Conservation (phyloP, 1,140 invertebrate species). For the Brachionus sp. region DNA sequence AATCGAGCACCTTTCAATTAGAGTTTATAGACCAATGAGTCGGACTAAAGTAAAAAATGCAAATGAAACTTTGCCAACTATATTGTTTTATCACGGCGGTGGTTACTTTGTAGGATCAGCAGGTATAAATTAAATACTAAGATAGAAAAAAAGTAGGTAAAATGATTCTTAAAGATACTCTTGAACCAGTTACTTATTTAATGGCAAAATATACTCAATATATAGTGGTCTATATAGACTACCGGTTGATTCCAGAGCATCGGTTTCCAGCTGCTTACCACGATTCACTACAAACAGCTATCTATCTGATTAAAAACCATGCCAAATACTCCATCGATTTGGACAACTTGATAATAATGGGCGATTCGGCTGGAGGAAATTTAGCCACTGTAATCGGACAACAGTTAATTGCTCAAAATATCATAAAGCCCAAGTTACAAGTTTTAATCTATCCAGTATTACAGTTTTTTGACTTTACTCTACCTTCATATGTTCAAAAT, state of each 20-base stretch:
- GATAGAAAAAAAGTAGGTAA: not conserved
- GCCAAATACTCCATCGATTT: constrained; percentile 26
- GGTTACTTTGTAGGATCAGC: constrained; percentile 45
- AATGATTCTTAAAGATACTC: constrained; percentile 1
- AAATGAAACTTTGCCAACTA: constrained; percentile 14
- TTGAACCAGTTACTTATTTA: constrained; percentile 25
- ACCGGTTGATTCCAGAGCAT: constrained; percentile 16
- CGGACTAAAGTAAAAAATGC: not conserved
- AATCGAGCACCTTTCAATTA: not conserved
- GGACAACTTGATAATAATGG: not conserved
- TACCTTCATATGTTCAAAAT: constrained; percentile 33
- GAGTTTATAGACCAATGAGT: constrained; percentile 36
- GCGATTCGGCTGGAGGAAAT: constrained; percentile 44
- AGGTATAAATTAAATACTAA: not conserved
- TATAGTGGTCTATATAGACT: constrained; percentile 25
- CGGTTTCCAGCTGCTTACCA: constrained; percentile 7
- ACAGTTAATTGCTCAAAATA: not conserved
- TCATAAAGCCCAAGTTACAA: not conserved
- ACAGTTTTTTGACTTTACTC: constrained; percentile 45
- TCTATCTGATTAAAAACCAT: constrained; percentile 41
- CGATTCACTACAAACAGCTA: not conserved
- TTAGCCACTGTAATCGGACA: not conserved
- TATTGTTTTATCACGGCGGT: constrained; percentile 40
- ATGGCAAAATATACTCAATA: constrained; percentile 26
- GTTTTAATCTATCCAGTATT: constrained; percentile 37